Conservation (phyloP, 2,888 invertebrate species). For the Archaeoteleia sp. region DNA sequence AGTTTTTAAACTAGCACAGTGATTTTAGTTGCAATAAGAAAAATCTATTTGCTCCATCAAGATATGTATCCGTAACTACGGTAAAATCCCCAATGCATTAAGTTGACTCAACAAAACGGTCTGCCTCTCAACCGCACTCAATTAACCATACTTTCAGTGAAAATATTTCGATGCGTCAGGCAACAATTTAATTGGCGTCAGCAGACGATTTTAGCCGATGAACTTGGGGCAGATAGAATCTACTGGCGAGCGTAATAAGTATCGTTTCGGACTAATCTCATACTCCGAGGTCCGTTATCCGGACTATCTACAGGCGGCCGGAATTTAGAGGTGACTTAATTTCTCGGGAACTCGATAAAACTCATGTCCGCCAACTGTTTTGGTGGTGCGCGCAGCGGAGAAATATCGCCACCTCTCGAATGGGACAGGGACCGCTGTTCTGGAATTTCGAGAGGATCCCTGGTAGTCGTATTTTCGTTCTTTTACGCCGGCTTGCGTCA, state of each 20-base stretch:
- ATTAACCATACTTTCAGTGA: no score
- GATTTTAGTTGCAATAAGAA: no score
- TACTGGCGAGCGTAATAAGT: no score
- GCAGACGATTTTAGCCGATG: no score
- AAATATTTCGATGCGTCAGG: no score
- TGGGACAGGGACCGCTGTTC: constrained; percentile 18
- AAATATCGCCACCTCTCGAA: constrained; percentile 22
- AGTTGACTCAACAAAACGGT: no score
- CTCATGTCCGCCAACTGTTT: constrained; percentile 33
- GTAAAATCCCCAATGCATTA: no score
- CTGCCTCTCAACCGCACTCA: no score
- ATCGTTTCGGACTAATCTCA: neutral
- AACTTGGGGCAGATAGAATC: neutral
- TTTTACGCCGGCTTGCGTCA: constrained; percentile 65
- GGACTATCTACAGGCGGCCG: constrained; percentile 9
- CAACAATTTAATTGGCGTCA: no score
- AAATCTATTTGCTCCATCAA: no score
- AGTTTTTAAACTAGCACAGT: no score
- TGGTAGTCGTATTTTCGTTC: constrained; percentile 37
- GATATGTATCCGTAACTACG: no score
- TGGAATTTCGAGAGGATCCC: constrained; percentile 53
- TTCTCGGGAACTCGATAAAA: constrained; percentile 36
- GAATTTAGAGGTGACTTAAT: constrained; percentile 43
- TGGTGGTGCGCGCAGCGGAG: constrained; percentile 17
- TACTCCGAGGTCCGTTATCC: constrained; percentile 10